Conservation (phyloP, 2,888 invertebrate genomes). For the Koerneria pararmatus region DNA sequence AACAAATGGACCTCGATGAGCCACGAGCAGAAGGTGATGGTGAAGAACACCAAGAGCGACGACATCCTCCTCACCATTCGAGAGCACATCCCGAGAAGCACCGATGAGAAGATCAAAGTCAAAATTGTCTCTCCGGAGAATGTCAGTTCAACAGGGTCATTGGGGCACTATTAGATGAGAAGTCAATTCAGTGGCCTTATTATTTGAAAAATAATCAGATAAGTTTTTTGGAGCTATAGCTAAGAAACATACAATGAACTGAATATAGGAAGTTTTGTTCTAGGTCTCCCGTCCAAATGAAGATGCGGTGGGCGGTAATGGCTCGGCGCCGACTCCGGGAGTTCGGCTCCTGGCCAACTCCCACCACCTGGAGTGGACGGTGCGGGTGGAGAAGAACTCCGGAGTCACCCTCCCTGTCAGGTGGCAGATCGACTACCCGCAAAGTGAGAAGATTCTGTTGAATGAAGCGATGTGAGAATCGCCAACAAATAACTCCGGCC, state of each 20-base stretch:
- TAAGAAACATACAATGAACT: no score
- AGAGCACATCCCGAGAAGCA: constrained; percentile 46
- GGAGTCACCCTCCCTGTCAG: not conserved
- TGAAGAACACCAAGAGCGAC: constrained; percentile 41
- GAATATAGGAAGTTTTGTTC: no score
- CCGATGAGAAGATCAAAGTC: constrained; percentile 50
- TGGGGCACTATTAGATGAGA: not conserved
- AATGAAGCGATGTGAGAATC: no score
- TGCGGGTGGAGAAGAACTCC: constrained; percentile 26
- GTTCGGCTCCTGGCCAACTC: constrained; percentile 18
- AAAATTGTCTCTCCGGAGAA: constrained; percentile 27
- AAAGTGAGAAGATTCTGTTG: constrained; percentile 12
- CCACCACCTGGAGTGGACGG: constrained; percentile 44
- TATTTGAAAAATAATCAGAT: no score
- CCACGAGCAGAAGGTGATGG: constrained; percentile 40
- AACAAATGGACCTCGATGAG: constrained; percentile 33
- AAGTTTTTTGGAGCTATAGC: no score
- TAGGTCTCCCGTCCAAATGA: no score
- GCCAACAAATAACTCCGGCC: no score
- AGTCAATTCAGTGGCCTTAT: no score
- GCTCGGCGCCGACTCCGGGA: constrained; percentile 14
- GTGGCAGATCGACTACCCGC: constrained; percentile 13
- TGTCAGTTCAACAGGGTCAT: no score
- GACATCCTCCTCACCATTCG: constrained; percentile 40
- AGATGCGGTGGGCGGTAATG: not conserved